Base-by-base conservation (phyloP, 2,888 invertebrate genomes). In the Philhelius pedissequus region DNA sequence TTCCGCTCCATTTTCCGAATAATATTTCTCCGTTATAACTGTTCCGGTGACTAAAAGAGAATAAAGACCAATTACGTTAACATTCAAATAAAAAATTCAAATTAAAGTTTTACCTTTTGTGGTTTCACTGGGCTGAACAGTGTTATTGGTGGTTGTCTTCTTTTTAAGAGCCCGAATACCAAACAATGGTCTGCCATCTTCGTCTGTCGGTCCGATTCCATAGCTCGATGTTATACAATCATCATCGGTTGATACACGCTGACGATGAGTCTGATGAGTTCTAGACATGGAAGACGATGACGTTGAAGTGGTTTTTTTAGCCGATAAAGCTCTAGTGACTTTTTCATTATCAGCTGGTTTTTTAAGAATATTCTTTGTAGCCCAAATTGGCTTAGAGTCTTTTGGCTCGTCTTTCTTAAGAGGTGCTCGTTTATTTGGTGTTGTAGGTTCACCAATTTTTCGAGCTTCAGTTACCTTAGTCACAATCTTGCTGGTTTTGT, bases 181-280 rank as follows among this genome's bases (percentile, higher is more conserved):
- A 91, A 96, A 96, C 75, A 96, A 92, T 22, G 96, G 96, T 75
- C 93, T 92, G 11, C 96, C 96, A 87, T 96, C 94, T 86, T 96
- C 95, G 89, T 96, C 96, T 3, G 95, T 94, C 27, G 96, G 96
- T 0, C 96, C 96, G 1, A 96, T 95, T 1, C 96, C 96, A 90
- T 96, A 96, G 89, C 96, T 95, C 1, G 96, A 96, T 3, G 95
- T 96, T 77, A 96, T 95, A 30, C 94, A 94, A 89, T 96, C 95
- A 73, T 91, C 91, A 69, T 91, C 91, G 0, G 93, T 93, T 0
- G 90, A 89, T 32, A 79, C 77, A 3, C 88, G 77, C 64, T 92
- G 91, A 71, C 90, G 91, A 20, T 89, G 91, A 76, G 89, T 91
- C 60, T 84, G 84, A 9, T 84, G 84, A 30, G 80, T 84, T 25